Percentiles rank a stretch among this genome's conserved stretches.
These are phyloP conservation scores for Agrotis segetum DNA, from an alignment of 2,888 invertebrate species.

Conservation along the genomic window DNA sequence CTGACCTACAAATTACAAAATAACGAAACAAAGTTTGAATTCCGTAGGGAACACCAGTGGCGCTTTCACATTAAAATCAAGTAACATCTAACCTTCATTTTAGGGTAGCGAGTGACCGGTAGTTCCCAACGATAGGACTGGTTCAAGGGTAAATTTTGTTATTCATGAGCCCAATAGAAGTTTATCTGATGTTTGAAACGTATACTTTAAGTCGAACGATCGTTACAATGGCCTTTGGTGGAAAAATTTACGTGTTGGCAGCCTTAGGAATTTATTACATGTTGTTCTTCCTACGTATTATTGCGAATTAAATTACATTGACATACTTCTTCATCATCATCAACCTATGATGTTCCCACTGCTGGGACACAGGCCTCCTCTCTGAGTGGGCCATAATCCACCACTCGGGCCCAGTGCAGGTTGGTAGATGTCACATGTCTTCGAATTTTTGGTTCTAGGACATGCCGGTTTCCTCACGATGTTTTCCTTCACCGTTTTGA, in stretches of 20 bases:
- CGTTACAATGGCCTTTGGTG: conserved; percentile 54
- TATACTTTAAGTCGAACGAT: conserved; percentile 64
- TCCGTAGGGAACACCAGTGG: no score
- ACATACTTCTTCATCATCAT: no score
- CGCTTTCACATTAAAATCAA: conserved; percentile 34
- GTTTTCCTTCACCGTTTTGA: no score
- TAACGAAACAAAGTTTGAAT: no score
- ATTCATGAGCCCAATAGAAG: conserved; percentile 79
- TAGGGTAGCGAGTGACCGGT: conserved; percentile 68
- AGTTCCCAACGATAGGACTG: conserved; percentile 63
- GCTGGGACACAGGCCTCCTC: no score
- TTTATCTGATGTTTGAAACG: conserved; percentile 80
- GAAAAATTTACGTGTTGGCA: background rate
- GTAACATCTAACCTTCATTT: conserved; percentile 76
- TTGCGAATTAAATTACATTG: background rate
- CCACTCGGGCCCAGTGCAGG: no score
- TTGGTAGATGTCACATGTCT: no score
- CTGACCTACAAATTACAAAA: no score
- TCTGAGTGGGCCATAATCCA: no score
- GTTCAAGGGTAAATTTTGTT: conserved; percentile 85
- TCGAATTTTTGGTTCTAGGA: no score
- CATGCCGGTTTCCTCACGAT: no score
- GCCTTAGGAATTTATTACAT: background rate
- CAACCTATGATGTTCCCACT: no score
- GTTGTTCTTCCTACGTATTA: background rate